A percentile compares a stretch with the other conserved stretches of the same genome.
phyloP scores from a whole-genome alignment of 2,888 invertebrate genomes.

The Dicycla oo region DNA sequence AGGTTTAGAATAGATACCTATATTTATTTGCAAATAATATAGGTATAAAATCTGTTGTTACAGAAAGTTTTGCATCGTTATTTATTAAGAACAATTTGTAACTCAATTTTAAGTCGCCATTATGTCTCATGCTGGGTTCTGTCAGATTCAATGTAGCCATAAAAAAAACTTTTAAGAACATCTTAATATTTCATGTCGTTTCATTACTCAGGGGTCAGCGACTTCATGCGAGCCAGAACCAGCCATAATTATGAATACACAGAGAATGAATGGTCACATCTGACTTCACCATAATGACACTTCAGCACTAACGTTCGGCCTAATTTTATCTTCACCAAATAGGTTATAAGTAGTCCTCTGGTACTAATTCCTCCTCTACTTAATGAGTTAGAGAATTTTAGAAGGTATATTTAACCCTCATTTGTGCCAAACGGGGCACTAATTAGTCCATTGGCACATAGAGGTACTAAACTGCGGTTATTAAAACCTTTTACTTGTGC shows the following conservation, averaged over 20 bases:
- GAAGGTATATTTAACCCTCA: constrained; percentile 25
- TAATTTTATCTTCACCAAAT: constrained; percentile 20
- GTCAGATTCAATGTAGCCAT: too few species aligned
- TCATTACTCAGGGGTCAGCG: neutral
- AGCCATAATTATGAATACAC: constrained; percentile 1
- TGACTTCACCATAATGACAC: constrained; percentile 2
- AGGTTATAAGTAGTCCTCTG: constrained; percentile 26
- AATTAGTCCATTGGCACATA: neutral
- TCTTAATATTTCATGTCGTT: neutral
- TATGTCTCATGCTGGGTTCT: too few species aligned
- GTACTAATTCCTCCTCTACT: constrained; percentile 9
- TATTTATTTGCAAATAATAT: neutral
- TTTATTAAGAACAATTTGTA: neutral
- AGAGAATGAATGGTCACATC: neutral
- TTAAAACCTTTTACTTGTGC: constrained; percentile 9
- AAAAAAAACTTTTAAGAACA: neutral
- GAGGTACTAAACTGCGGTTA: neutral
- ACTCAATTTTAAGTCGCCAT: neutral
- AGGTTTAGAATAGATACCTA: neutral
- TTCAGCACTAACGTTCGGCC: neutral
- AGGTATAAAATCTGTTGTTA: neutral
- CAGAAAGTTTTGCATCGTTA: neutral
- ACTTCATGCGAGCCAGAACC: neutral
- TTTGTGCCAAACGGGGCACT: constrained; percentile 2
- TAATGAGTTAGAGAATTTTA: constrained; percentile 11